Percentiles rank a stretch among this genome's conserved stretches.
Evolutionary conservation across 2,113 vertebrate species (phyloP).

Genomic region (Gnathonemus echidnorhynchus): DNA sequence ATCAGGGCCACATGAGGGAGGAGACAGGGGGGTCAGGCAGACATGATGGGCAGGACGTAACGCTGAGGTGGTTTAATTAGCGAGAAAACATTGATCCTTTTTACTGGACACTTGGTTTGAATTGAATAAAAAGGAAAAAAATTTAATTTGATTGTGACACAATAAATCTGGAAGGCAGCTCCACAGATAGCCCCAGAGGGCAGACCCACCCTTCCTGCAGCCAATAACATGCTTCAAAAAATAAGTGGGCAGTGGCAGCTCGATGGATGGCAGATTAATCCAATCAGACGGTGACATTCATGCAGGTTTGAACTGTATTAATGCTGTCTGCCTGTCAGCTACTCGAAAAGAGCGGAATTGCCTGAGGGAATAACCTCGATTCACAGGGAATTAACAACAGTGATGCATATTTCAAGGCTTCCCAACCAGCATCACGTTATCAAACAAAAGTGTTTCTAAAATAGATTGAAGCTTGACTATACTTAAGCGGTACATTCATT

Average conservation of each 20-base stretch:
- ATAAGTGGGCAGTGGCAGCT: constrained; percentile 9
- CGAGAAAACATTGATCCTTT: not conserved
- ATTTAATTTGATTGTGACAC: not conserved
- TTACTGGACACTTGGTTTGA: not conserved
- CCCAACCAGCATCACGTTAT: not conserved
- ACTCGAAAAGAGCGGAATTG: not conserved
- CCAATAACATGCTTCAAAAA: constrained; percentile 14
- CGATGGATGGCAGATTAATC: constrained; percentile 14
- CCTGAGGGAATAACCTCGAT: not conserved
- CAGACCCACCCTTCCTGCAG: not conserved
- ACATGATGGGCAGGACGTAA: not conserved
- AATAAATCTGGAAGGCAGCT: constrained; percentile 10
- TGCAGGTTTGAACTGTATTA: constrained; percentile 14
- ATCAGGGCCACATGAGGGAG: not conserved
- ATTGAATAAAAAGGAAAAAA: not conserved
- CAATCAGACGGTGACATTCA: constrained; percentile 3
- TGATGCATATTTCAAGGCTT: not conserved
- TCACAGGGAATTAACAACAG: not conserved
- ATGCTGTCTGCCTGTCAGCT: not conserved
- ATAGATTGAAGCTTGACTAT: constrained; percentile 3
- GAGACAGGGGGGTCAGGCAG: not conserved
- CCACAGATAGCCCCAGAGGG: not conserved
- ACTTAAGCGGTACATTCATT: not conserved
- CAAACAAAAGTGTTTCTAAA: not conserved
- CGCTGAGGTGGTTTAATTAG: not conserved